Conservation (phyloP, 2,797 vertebrate genomes). For the Champsocephalus esox region DNA sequence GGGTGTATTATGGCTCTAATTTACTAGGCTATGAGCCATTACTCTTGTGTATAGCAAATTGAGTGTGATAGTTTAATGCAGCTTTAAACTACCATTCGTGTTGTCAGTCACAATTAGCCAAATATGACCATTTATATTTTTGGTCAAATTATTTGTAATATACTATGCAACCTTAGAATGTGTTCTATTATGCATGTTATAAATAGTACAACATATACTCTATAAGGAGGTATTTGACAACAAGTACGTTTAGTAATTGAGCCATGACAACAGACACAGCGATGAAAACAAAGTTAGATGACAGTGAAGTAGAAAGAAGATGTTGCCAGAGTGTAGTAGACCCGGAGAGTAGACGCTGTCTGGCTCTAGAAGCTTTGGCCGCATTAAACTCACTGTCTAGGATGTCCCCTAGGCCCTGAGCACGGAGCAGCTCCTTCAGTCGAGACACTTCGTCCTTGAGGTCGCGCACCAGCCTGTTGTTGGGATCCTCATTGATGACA, state of each 20-base stretch:
- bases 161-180: neutral
- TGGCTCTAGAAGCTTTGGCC: constrained; percentile 35
- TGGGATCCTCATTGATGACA: constrained; percentile 98
- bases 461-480: constrained; percentile 96
- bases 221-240: neutral
- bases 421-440: constrained; percentile 95
- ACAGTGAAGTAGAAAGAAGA: constrained; percentile 47
- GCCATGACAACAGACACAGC: constrained; percentile 17
- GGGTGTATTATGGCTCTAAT: constrained; percentile 53
- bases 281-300: constrained; percentile 44
- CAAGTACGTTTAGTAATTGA: constrained; percentile 22
- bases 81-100: constrained; percentile 28
- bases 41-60: constrained; percentile 36
- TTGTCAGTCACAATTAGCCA: constrained; percentile 27
- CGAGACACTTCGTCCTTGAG: constrained; percentile 97
- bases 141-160: neutral
- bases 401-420: constrained; percentile 97
- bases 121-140: neutral
- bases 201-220: neutral
- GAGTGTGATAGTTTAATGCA: constrained; percentile 23
- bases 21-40: constrained; percentile 43
- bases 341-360: constrained; percentile 33
- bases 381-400: constrained; percentile 94
- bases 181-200: neutral
- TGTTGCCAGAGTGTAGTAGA: constrained; percentile 34